Evolutionary conservation across 2,113 vertebrate genomes (phyloP).

Genomic region (Vanacampus margaritifer): DNA sequence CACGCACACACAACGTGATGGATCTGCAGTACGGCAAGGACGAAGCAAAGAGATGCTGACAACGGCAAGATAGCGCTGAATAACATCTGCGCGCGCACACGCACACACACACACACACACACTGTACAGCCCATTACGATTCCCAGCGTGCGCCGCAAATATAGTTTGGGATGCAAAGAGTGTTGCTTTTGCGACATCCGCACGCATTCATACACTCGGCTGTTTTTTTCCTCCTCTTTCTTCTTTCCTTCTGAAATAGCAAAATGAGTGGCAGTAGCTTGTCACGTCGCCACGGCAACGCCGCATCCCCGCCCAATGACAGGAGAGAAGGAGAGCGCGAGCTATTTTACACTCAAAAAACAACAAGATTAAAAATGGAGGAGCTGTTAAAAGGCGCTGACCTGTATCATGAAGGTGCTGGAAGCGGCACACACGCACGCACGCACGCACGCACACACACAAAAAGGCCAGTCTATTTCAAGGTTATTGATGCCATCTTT

Average conservation of each 20-base stretch:
- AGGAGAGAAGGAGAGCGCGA: conserved; percentile 48
- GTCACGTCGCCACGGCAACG: conserved; percentile 69
- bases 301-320: conserved; percentile 11
- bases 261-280: conserved; percentile 70
- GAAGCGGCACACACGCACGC: neutral
- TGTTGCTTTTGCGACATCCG: conserved; percentile 46
- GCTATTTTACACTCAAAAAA: conserved; percentile 51
- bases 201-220: neutral
- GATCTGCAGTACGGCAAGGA: conserved; percentile 54
- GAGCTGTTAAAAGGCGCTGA: conserved; percentile 71
- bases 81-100: conserved; percentile 3
- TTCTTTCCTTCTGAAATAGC: conserved; percentile 58
- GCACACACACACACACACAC: neutral
- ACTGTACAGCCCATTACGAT: conserved; percentile 11
- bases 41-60: conserved; percentile 50
- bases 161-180: conserved; percentile 46
- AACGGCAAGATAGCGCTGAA: conserved; percentile 25
- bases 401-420: conserved; percentile 72
- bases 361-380: conserved; percentile 70
- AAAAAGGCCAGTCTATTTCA: conserved; percentile 75
- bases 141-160: conserved; percentile 28
- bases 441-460: neutral
- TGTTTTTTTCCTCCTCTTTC: neutral
- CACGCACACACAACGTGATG: conserved; percentile 15
- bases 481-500: conserved; percentile 81